phyloP scores from a whole-genome alignment of 2,888 invertebrate species.

The Oeneis ivallda region DNA sequence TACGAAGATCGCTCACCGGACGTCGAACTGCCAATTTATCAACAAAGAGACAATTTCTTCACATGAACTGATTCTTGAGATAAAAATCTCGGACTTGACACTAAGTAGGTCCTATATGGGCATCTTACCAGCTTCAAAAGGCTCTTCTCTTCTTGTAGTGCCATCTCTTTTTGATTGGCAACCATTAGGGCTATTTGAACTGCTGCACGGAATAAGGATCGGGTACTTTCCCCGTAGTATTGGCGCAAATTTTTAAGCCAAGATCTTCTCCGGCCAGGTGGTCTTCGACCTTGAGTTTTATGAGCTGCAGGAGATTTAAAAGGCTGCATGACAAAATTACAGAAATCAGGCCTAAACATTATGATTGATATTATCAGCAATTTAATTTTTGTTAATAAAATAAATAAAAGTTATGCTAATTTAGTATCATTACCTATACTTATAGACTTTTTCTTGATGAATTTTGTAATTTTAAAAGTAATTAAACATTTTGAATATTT shows the following conservation, averaged over 20 bases:
- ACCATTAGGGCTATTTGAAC: no score
- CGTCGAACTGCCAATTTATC: slow-evolving; percentile 90
- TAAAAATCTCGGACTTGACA: background rate
- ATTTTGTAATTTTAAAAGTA: background rate
- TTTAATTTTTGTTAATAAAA: background rate
- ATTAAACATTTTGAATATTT: background rate
- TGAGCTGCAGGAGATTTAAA: background rate
- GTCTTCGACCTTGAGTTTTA: no score
- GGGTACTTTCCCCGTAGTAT: no score
- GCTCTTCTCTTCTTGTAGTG: no score
- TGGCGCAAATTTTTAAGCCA: no score
- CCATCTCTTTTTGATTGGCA: no score
- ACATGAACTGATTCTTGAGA: slow-evolving; percentile 59
- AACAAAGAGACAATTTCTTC: slow-evolving; percentile 93
- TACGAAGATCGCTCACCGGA: slow-evolving; percentile 89
- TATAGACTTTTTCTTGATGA: background rate
- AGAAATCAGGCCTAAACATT: background rate
- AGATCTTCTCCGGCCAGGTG: no score
- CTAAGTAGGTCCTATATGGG: background rate
- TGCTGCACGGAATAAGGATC: no score
- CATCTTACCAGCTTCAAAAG: background rate
- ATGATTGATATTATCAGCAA: background rate
- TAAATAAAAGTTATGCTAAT: background rate
- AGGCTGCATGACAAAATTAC: background rate
- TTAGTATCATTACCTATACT: background rate